phyloP scores from a whole-genome alignment of 2,888 invertebrate species.

The Pelosia muscerda region DNA sequence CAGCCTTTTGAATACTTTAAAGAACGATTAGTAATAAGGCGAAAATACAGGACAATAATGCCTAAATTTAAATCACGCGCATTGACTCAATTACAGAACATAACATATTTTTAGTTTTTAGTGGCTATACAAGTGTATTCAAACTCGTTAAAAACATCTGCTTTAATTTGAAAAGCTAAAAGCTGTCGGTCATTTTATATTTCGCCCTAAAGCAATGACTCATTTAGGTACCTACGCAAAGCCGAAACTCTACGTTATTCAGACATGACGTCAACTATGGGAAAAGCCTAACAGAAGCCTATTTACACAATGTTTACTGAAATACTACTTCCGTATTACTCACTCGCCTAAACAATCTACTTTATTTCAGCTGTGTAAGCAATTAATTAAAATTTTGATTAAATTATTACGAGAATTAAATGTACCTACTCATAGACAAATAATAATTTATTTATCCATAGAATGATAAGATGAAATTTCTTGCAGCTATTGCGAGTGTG shows the following conservation, averaged over 20 bases:
- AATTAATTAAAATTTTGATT: neutral
- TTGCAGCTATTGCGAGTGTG: too few species aligned
- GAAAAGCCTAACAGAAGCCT: conserved; percentile 17
- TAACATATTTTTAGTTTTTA: neutral
- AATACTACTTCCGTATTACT: conserved; percentile 12
- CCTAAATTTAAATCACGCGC: neutral
- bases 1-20: neutral
- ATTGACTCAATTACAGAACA: neutral
- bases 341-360: neutral
- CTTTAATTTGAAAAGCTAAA: neutral
- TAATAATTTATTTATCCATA: neutral
- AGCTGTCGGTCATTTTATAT: neutral
- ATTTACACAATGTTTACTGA: conserved; percentile 9
- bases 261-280: conserved; percentile 17
- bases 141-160: conserved; percentile 5
- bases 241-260: conserved; percentile 12
- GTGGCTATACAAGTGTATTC: neutral
- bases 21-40: neutral
- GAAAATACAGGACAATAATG: neutral
- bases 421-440: neutral
- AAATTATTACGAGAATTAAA: neutral
- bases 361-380: neutral
- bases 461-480: too few species aligned
- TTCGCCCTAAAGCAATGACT: conserved; percentile 2
- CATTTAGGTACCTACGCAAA: conserved; percentile 1